Percentiles rank a stretch among this genome's conserved stretches.
Conservation (phyloP, 2,113 vertebrate species). For the Mesoclemmys tuberculata region DNA sequence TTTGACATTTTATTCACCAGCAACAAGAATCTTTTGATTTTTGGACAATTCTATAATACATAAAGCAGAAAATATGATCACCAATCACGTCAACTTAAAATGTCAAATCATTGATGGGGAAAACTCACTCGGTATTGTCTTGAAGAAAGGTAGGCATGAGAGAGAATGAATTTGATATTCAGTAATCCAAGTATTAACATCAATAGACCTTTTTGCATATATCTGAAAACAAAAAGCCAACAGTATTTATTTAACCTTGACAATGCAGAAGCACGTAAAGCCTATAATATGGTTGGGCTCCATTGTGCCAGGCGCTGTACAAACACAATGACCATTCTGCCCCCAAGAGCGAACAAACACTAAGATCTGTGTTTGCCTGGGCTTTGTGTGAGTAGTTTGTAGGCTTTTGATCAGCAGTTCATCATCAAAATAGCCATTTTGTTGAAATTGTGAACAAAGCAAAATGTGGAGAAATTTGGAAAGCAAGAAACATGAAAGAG, state of each 20-base stretch:
- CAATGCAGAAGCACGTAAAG: neutral
- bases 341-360: neutral
- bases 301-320: neutral
- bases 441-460: neutral
- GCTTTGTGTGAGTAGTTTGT: neutral
- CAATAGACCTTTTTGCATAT: neutral
- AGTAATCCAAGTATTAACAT: neutral
- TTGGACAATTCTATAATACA: neutral
- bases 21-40: neutral
- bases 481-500: conserved; percentile 1
- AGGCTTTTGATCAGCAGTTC: neutral
- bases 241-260: neutral
- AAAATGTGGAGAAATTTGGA: neutral
- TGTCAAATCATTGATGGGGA: neutral
- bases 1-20: neutral
- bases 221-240: neutral
- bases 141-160: neutral
- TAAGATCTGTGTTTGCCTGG: neutral
- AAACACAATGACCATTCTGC: neutral
- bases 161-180: neutral
- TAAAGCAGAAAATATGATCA: neutral
- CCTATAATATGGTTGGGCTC: neutral
- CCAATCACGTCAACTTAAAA: neutral
- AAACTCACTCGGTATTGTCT: neutral
- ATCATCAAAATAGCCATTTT: neutral